A percentile compares a stretch with the other conserved stretches of the same genome.
Conservation (phyloP, 2,113 vertebrate genomes). For the Gambusia affinis region DNA sequence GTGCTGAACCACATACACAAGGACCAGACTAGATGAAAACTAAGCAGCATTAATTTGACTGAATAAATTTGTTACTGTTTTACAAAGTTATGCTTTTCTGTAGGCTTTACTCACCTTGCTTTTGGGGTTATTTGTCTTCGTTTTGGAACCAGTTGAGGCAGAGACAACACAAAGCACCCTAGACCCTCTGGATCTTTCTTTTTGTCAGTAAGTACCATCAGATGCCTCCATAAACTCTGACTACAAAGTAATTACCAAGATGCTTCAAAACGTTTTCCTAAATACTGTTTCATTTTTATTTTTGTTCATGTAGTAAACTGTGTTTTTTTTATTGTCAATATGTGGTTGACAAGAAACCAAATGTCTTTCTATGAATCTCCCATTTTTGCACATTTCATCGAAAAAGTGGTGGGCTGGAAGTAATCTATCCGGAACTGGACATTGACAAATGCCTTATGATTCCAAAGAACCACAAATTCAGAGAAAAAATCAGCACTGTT, state of each 20-base stretch:
- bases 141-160: conserved; percentile 27
- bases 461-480: conserved; percentile 56
- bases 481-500: conserved; percentile 70
- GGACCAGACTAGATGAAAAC: too few species aligned
- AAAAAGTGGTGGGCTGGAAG: conserved; percentile 68
- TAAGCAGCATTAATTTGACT: too few species aligned
- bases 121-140: conserved; percentile 26
- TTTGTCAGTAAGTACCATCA: conserved; percentile 58
- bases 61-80: not conserved
- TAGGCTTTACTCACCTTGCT: conserved; percentile 29
- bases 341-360: not conserved
- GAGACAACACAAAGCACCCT: conserved; percentile 22
- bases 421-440: conserved; percentile 71
- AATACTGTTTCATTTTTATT: not conserved
- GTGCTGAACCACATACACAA: too few species aligned
- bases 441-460: conserved; percentile 61
- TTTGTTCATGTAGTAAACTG: not conserved
- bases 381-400: conserved; percentile 16
- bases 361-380: not conserved
- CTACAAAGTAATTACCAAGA: not conserved
- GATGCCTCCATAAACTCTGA: conserved; percentile 1
- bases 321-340: not conserved
- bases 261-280: not conserved
- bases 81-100: conserved; percentile 21
- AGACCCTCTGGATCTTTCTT: conserved; percentile 43